These are phyloP conservation scores for Triplophysa rosa DNA, from an alignment of 2,113 vertebrate genomes.

Conservation along the genomic window DNA sequence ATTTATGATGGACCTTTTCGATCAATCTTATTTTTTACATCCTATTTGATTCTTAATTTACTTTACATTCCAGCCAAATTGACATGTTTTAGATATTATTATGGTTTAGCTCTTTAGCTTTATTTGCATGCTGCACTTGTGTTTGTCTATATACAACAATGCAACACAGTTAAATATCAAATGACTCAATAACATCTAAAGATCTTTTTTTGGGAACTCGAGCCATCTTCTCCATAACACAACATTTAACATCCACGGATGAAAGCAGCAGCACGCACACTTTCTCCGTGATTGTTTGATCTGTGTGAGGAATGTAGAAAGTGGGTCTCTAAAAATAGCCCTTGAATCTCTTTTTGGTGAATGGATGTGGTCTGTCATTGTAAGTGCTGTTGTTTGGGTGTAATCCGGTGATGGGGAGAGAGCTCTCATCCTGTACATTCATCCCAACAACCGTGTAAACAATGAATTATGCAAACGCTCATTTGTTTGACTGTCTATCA, in stretches of 20 bases:
- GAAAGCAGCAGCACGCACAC: background rate
- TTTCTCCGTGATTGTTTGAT: background rate
- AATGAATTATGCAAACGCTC: constrained; percentile 40
- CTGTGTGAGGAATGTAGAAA: constrained; percentile 30
- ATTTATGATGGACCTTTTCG: too few relatives aligned
- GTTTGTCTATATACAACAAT: too few relatives aligned
- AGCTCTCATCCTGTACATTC: constrained; percentile 39
- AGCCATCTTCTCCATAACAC: background rate
- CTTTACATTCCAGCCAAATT: too few relatives aligned
- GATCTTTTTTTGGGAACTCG: background rate
- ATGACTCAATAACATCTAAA: background rate
- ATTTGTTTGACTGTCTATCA: constrained; percentile 40
- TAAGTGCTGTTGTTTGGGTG: constrained; percentile 24
- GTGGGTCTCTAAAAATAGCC: constrained; percentile 52
- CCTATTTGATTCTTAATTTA: too few relatives aligned
- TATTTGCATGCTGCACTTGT: too few relatives aligned
- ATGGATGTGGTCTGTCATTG: constrained; percentile 17
- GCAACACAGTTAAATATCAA: background rate
- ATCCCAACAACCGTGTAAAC: constrained; percentile 33
- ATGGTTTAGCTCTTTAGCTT: too few relatives aligned
- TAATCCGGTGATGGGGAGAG: constrained; percentile 31
- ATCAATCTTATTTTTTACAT: too few relatives aligned
- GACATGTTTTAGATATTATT: too few relatives aligned
- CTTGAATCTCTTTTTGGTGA: constrained; percentile 42
- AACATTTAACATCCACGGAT: background rate